Percentiles rank a stretch among this genome's conserved stretches.
These are phyloP conservation scores for Erythrolamprus reginae DNA, from an alignment of 2,113 vertebrate species.

Conservation along the genomic window DNA sequence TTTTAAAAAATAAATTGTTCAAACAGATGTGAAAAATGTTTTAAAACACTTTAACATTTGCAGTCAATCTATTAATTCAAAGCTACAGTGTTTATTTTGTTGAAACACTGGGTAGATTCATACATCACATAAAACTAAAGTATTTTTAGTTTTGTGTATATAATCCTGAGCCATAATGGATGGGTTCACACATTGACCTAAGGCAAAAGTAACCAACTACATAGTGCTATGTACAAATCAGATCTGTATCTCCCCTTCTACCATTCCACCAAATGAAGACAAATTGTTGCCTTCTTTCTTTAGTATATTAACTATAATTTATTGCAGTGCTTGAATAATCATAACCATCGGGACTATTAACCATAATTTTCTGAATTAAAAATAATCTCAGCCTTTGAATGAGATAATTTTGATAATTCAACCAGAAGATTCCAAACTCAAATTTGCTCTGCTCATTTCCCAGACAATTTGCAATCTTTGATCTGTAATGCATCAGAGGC, in stretches of 20 bases:
- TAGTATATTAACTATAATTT: neutral
- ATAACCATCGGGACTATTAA: neutral
- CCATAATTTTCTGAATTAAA: neutral
- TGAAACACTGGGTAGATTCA: conserved; percentile 11
- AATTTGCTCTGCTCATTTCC: neutral
- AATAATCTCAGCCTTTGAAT: neutral
- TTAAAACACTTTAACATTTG: neutral
- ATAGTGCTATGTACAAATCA: neutral
- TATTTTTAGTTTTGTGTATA: neutral
- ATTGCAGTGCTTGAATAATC: neutral
- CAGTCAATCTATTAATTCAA: conserved; percentile 1
- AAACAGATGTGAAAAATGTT: neutral
- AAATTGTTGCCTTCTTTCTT: neutral
- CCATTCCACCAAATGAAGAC: neutral
- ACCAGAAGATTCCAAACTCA: neutral
- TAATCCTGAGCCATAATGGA: neutral
- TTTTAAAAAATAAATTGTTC: neutral
- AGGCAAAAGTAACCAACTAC: neutral
- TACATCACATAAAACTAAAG: neutral
- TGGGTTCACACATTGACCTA: neutral
- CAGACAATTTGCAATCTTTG: neutral
- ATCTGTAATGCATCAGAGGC: neutral
- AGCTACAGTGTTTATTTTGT: conserved; percentile 7
- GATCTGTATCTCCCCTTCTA: neutral
- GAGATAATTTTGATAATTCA: neutral